Conservation (phyloP, 2,113 vertebrate species). For the Cygnus atratus region DNA sequence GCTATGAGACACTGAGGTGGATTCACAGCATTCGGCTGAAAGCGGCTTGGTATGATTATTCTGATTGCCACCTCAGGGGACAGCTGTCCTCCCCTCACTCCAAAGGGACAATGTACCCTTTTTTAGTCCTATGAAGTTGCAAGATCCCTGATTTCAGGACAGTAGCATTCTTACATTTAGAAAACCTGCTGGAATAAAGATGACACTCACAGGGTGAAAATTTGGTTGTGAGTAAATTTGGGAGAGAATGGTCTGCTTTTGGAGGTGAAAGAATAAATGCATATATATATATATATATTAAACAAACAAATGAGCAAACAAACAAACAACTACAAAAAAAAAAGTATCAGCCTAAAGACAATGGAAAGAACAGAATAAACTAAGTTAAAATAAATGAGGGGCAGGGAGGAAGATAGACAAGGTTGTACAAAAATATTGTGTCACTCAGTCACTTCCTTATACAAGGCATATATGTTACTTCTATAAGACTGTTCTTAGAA, state of each 20-base stretch:
- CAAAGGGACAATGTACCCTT: not conserved
- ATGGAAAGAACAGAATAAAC: not conserved
- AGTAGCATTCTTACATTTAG: not conserved
- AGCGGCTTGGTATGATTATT: not conserved
- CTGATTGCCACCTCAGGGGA: not conserved
- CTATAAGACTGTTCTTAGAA: not conserved
- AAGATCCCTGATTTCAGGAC: not conserved
- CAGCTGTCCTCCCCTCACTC: not conserved
- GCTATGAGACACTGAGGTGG: not conserved
- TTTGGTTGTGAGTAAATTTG: not conserved
- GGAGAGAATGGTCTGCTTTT: not conserved
- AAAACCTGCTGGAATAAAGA: not conserved
- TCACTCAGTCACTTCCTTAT: not conserved
- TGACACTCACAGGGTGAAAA: not conserved
- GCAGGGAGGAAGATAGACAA: not conserved
- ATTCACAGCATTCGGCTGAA: not conserved
- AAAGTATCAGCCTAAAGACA: not conserved
- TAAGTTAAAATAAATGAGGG: not conserved
- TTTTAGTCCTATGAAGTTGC: not conserved
- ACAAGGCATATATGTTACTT: not conserved
- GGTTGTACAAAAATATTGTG: not conserved
- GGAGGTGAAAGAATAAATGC: not conserved
- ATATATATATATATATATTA: not conserved
- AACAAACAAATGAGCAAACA: not conserved
- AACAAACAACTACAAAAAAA: not conserved